A percentile compares a stretch with the other conserved stretches of the same genome.
Conservation (phyloP, 2,113 vertebrate species). For the Procavia capensis region DNA sequence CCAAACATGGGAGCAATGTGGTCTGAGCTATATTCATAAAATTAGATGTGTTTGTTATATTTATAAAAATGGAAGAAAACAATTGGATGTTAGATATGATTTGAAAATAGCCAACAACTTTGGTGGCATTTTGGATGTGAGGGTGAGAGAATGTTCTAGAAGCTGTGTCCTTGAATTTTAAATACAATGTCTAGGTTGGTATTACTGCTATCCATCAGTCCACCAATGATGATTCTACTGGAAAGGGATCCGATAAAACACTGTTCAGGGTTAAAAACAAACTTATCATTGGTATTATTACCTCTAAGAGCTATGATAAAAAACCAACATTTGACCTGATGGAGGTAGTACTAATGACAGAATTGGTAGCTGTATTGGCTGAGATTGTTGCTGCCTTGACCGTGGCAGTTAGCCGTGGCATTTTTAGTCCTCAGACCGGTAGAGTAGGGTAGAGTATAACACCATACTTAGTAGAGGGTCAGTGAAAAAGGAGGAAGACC, state of each 20-base stretch:
- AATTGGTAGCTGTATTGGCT: not conserved
- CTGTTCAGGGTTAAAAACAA: not conserved
- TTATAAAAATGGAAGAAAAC: not conserved
- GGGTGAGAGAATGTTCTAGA: not conserved
- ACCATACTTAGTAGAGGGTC: too few species aligned
- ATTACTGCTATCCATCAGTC: not conserved
- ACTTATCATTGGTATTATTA: not conserved
- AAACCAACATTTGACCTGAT: not conserved
- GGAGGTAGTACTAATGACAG: not conserved
- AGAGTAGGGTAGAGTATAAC: not conserved
- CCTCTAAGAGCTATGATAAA: not conserved
- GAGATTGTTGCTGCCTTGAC: not conserved
- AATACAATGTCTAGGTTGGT: not conserved
- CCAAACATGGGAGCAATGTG: not conserved
- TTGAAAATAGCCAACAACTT: not conserved
- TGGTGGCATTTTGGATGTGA: not conserved
- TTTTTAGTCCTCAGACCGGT: not conserved
- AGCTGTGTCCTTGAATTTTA: not conserved
- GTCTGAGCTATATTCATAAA: not conserved
- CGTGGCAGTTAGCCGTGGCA: accelerated
- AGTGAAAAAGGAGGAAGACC: too few species aligned
- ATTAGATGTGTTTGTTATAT: too few species aligned
- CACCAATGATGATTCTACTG: not conserved
- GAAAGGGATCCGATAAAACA: not conserved
- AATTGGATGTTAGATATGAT: not conserved